phyloP scores from a whole-genome alignment of 2,888 invertebrate species.

The Pseudoips prasinana region DNA sequence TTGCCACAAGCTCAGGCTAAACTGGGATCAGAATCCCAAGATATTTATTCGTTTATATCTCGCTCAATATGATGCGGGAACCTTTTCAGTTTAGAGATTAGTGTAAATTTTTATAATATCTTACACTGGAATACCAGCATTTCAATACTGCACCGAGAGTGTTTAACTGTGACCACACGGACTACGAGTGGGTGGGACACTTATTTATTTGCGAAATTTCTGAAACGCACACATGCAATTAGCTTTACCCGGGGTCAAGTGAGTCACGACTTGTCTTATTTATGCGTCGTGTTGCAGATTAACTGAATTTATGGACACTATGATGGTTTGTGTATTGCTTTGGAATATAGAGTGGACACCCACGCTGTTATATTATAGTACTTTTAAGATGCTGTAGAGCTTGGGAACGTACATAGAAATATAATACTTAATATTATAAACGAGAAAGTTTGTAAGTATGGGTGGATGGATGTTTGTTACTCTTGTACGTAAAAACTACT shows the following conservation, averaged over 20 bases:
- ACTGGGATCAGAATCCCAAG: no score
- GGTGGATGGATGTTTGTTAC: no score
- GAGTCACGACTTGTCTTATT: slow-evolving; percentile 29
- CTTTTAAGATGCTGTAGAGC: slow-evolving; percentile 2
- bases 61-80: no score
- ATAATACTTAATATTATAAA: no score
- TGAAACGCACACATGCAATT: slow-evolving; percentile 34
- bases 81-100: no score
- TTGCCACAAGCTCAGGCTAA: no score
- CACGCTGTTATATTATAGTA: background rate
- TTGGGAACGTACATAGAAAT: no score
- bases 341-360: background rate
- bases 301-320: slow-evolving; percentile 19
- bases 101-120: no score
- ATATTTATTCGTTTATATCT: no score
- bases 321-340: slow-evolving; percentile 13
- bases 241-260: slow-evolving; percentile 29
- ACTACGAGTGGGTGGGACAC: slow-evolving; percentile 29
- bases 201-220: slow-evolving; percentile 38
- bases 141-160: slow-evolving; percentile 14
- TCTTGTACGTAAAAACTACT: no score
- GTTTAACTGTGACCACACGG: slow-evolving; percentile 32
- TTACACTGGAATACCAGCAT: no score
- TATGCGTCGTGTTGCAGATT: slow-evolving; percentile 27
- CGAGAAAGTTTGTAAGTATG: no score